Evolutionary conservation across 92 coral and sea anemone species (phyloP), one percentile per base, ranked within the genome.

Genomic region (Zoanthus sociatus): DNA sequence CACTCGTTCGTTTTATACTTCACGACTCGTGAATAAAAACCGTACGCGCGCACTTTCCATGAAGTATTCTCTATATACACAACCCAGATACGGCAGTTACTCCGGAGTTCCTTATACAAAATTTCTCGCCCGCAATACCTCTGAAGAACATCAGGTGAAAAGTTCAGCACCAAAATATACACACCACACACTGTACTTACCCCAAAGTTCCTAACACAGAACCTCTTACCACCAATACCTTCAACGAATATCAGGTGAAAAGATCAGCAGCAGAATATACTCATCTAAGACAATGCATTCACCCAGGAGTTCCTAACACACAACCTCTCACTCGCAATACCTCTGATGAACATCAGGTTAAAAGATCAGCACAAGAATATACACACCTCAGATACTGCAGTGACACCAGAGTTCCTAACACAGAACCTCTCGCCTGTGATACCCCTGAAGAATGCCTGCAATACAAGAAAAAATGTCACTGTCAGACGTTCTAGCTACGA

Each of bases 151-250:
- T 26, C 26, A 0, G 26, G 26, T 26, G 0, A 26, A 26, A 26
- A 26, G 26, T 0, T 26, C 26, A 26, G 26, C 26, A 26, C 26
- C 26, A 26, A 26, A 26, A 26, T 16, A 6, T 1, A 54, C 94
- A 78, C 55, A 92, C 98, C 96, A 94, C 99, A 87, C 26, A 96
- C 99, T 4, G 99, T 95, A 10, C 84, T 78, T 14, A 92, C 98
- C 56, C 99, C 99, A 0, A 98, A 96, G 89, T 96, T 96, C 9
- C 99, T 77, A 96, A 96, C 99, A 88, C 98, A 94, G 79, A 96
- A 96, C n/a, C 99, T 85, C 86, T 96, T 98, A 9, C 98, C 99
- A 31, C 98, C 90, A 21, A 96, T 86, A 7, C 99, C 99, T 56
- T 98, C 87, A 46, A 96, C 75, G 30, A 93, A 96, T 26, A 26